Conservation (phyloP, 2,888 invertebrate genomes). For the Pycnomerus fuliginosus region DNA sequence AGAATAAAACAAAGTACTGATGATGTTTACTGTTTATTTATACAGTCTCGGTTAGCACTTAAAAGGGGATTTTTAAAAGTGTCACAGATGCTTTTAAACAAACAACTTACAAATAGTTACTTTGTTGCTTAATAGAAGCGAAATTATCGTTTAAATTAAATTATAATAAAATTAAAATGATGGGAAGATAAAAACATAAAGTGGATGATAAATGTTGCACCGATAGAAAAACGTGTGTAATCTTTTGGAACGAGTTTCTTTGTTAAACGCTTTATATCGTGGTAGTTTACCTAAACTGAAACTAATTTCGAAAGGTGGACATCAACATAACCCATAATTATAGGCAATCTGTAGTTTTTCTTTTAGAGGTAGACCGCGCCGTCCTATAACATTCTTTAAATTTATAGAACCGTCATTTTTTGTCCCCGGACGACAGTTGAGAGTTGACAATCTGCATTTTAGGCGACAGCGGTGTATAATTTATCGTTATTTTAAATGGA, state of each 20-base stretch:
- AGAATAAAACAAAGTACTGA: too few species aligned
- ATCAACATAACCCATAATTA: constrained; percentile 49
- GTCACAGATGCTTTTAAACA: too few species aligned
- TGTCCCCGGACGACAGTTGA: constrained; percentile 38
- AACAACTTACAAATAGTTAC: too few species aligned
- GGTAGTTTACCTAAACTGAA: constrained; percentile 47
- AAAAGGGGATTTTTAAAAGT: too few species aligned
- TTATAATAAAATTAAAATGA: constrained; percentile 5
- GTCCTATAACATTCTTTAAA: constrained; percentile 41
- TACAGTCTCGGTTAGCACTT: too few species aligned
- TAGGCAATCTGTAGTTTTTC: constrained; percentile 49
- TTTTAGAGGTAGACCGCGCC: constrained; percentile 41
- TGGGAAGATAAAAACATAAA: constrained; percentile 2
- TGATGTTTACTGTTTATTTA: too few species aligned
- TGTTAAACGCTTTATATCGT: constrained; percentile 34
- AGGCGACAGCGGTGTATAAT: constrained; percentile 27
- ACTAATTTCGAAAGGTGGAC: constrained; percentile 49
- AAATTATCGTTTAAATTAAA: too few species aligned
- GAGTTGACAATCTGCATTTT: constrained; percentile 36
- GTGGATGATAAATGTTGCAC: constrained; percentile 7
- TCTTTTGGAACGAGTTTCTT: constrained; percentile 43
- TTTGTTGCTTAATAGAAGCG: constrained; percentile 1
- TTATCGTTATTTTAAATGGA: constrained; percentile 27
- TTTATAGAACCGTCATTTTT: constrained; percentile 43
- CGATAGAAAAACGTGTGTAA: constrained; percentile 32